A percentile compares a stretch with the other conserved stretches of the same genome.
phyloP scores from a whole-genome alignment of 2,113 vertebrate genomes.

The Microtus ochrogaster region DNA sequence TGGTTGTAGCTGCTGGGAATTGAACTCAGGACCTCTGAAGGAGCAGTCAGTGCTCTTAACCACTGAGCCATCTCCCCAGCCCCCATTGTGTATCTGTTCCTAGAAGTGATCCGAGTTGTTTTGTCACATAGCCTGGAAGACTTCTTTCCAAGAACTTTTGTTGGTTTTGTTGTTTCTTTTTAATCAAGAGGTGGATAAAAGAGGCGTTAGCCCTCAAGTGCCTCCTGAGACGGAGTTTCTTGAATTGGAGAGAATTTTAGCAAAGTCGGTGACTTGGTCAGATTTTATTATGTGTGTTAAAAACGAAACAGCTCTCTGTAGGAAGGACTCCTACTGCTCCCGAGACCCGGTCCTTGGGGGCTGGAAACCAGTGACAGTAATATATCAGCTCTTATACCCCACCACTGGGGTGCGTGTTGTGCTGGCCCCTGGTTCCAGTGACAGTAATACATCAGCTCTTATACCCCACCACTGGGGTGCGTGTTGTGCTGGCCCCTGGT shows the following conservation, averaged over 20 bases:
- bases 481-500: neutral
- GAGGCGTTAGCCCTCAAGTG: constrained; percentile 34
- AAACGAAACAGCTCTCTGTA: neutral
- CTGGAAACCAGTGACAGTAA: constrained; percentile 8
- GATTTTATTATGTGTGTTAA: constrained; percentile 46
- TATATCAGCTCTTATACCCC: constrained; percentile 24
- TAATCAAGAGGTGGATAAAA: constrained; percentile 45
- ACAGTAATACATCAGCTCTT: constrained; percentile 39
- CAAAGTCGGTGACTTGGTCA: constrained; percentile 39
- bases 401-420: neutral
- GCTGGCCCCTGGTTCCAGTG: neutral
- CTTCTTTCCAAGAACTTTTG: neutral
- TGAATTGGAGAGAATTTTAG: constrained; percentile 38
- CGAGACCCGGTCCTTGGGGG: constrained; percentile 3
- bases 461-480: neutral
- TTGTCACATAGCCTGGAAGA: neutral
- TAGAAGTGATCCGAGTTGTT: neutral
- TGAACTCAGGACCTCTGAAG: too few species aligned
- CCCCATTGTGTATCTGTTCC: neutral
- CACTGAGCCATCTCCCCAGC: too few species aligned
- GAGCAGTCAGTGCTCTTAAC: too few species aligned
- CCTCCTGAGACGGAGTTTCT: constrained; percentile 46
- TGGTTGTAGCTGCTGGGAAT: too few species aligned
- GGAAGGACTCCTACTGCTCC: neutral
- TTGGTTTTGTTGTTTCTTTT: neutral